Conservation (phyloP, 2,113 vertebrate species). For the Urocitellus parryii region DNA sequence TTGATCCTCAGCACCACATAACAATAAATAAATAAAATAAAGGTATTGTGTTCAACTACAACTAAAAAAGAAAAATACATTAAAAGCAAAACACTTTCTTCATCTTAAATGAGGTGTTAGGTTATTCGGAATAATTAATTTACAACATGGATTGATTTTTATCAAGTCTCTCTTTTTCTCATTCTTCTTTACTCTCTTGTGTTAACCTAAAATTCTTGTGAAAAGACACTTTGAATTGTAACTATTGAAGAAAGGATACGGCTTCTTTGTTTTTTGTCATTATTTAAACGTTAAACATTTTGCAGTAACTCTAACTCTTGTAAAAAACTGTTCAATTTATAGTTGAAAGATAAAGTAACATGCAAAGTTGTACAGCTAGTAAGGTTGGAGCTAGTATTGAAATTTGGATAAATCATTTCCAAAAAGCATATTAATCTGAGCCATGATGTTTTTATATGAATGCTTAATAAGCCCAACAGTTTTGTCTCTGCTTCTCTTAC, state of each 20-base stretch:
- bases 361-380: neutral
- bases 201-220: neutral
- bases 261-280: neutral
- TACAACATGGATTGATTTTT: neutral
- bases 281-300: slow-evolving; percentile 24
- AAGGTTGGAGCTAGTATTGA: neutral
- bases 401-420: neutral
- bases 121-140: neutral
- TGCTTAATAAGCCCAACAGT: neutral
- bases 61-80: too few relatives aligned
- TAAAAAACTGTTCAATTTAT: neutral
- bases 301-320: neutral
- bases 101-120: neutral
- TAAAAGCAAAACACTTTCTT: neutral
- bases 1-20: too few relatives aligned
- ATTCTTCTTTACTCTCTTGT: neutral
- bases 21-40: too few relatives aligned
- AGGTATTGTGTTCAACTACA: too few relatives aligned
- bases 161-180: neutral
- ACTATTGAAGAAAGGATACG: neutral
- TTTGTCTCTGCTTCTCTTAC: neutral
- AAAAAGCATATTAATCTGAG: neutral
- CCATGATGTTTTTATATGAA: neutral
- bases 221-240: neutral
- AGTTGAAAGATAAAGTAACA: neutral